Evolutionary conservation across 2,888 invertebrate species (phyloP).

Genomic region (Hypolimnas misippus): DNA sequence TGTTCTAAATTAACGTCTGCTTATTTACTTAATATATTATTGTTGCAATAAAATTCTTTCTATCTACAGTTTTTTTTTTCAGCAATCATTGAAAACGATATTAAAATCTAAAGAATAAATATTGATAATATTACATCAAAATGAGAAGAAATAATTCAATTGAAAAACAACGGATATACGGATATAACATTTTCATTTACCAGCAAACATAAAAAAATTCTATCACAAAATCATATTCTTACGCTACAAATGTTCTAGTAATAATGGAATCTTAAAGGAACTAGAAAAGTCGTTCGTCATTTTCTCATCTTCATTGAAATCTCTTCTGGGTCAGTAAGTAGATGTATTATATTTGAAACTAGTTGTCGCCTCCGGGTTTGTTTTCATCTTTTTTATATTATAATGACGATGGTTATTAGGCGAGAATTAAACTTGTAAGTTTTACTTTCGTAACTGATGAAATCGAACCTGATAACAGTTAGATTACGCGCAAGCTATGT

Average conservation of each 20-base stretch:
- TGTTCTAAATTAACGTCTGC: too few relatives aligned
- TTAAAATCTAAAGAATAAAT: too few relatives aligned
- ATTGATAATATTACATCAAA: too few relatives aligned
- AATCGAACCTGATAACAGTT: too few relatives aligned
- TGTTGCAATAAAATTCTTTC: too few relatives aligned
- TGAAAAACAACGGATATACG: background rate
- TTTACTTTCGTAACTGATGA: too few relatives aligned
- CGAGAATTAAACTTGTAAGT: too few relatives aligned
- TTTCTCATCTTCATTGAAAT: constrained; percentile 29
- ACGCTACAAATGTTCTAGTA: constrained; percentile 9
- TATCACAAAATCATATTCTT: background rate
- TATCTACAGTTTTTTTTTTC: too few relatives aligned
- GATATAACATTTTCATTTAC: background rate
- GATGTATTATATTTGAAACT: constrained; percentile 12
- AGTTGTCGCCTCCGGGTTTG: constrained; percentile 2
- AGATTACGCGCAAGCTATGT: too few relatives aligned
- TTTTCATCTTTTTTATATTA: background rate
- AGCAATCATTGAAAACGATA: too few relatives aligned
- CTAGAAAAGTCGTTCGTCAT: constrained; percentile 26
- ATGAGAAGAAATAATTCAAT: too few relatives aligned
- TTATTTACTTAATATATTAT: too few relatives aligned
- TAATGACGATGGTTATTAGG: background rate
- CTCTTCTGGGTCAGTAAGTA: constrained; percentile 21
- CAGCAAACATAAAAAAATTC: background rate
- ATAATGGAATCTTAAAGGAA: constrained; percentile 19